Evolutionary conservation across 1,140 invertebrate species (phyloP).

Genomic region (Steinernema khuongi): DNA sequence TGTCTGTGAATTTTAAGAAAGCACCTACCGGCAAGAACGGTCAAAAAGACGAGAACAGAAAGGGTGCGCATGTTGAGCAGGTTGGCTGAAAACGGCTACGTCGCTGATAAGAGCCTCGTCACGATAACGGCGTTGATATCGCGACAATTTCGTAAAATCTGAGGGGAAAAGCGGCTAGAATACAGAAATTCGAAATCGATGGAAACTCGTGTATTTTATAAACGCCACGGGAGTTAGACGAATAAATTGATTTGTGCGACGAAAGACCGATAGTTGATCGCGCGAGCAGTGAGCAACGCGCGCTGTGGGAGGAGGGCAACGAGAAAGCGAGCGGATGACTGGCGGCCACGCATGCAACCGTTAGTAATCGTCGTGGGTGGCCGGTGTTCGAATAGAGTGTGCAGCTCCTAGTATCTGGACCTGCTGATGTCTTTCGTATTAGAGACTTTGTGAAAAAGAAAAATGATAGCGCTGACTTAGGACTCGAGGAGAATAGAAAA

Average conservation of each 20-base stretch:
- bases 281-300: neutral
- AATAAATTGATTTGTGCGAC: constrained; percentile 4
- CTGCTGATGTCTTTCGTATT: too few species aligned
- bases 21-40: neutral
- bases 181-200: neutral
- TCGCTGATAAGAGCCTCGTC: neutral
- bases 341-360: neutral
- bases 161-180: neutral
- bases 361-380: neutral
- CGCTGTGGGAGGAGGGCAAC: neutral
- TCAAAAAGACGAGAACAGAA: neutral
- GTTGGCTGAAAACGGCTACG: neutral
- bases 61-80: constrained; percentile 5
- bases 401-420: too few species aligned
- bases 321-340: neutral
- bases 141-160: neutral
- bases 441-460: too few species aligned
- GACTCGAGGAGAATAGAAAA: too few species aligned
- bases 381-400: neutral
- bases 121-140: neutral
- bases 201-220: constrained; percentile 1
- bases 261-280: constrained; percentile 16
- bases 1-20: neutral
- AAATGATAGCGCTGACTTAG: too few species aligned
- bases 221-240: neutral